Evolutionary conservation across 1,140 invertebrate species (phyloP).

Genomic region (Halyomorpha halys): DNA sequence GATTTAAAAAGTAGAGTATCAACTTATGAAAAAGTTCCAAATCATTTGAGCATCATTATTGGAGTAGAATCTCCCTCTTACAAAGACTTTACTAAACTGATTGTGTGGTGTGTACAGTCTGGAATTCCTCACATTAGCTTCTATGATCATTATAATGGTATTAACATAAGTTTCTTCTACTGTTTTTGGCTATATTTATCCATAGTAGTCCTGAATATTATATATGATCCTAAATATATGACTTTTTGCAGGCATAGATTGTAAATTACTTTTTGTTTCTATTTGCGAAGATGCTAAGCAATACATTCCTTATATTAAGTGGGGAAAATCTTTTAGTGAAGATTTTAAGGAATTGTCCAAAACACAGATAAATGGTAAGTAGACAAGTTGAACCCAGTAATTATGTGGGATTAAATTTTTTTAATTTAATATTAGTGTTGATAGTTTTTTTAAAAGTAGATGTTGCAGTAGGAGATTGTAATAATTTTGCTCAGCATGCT

Average conservation of each 20-base stretch:
- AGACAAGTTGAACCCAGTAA: too few relatives aligned
- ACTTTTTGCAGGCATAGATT: constrained; percentile 23
- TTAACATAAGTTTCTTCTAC: constrained; percentile 20
- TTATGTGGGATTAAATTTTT: too few relatives aligned
- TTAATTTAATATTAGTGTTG: too few relatives aligned
- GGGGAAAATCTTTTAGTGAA: constrained; percentile 27
- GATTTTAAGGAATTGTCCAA: constrained; percentile 22
- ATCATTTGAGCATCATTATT: constrained; percentile 42
- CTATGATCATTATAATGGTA: constrained; percentile 54
- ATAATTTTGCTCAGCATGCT: too few relatives aligned
- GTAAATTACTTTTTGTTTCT: constrained; percentile 11
- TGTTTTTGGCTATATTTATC: not conserved
- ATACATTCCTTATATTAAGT: constrained; percentile 24
- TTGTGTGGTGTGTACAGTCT: constrained; percentile 51
- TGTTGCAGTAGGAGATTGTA: too few relatives aligned
- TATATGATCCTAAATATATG: too few relatives aligned
- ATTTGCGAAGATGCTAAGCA: constrained; percentile 22
- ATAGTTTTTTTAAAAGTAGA: too few relatives aligned
- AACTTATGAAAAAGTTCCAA: constrained; percentile 28
- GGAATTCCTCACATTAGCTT: constrained; percentile 56
- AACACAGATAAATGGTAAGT: constrained; percentile 27
- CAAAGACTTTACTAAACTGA: constrained; percentile 44
- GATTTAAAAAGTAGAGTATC: not conserved
- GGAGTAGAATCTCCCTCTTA: constrained; percentile 40
- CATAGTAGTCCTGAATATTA: too few relatives aligned